Base-by-base conservation (phyloP, 37 sponge, comb jelly and placozoan species). In the Aplysina aerophoba region DNA sequence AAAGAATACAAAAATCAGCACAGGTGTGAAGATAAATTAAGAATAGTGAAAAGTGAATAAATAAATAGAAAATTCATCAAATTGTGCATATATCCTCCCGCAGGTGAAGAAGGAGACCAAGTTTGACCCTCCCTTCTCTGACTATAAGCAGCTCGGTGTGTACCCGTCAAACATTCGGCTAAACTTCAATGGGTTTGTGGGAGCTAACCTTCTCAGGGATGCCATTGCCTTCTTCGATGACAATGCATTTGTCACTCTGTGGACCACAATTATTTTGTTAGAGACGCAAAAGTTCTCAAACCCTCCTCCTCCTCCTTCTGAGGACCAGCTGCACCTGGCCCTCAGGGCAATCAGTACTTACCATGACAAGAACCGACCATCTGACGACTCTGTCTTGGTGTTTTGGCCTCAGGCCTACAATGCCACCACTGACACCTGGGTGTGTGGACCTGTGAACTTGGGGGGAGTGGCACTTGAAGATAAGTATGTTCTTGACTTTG, bases 201-300 rank as follows among this genome's bases (percentile, higher is more conserved):
- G 65, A 39, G 21, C 55, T 20, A 16, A 12, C 12, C 22, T 80
- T 0, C 31, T 89, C 4, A 77, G 89, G 3, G 81, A 74, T 15
- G 35, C 19, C 24, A 8, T 89, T 53, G 55, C 63, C 35, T 22
- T 77, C 15, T 84, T 79, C 37, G 89, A 89, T 80, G 44, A 79
- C 72, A 89, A 89, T 80, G 80, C 81, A 12, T 89, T 89, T 37
- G 89, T 89, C 34, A 89, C 89, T 65, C 30, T 79, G 16, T 89
- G 85, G 89, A 56, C 79, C 37, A 89, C 59, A 8, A 55, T 80
- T 20, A 89, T 84, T 14, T 61, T 84, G 17, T 73, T 89, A 28
- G 89, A 89, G 50, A 66, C 81, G 13, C 62, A 78, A 21, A n/a
- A 59, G 31, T 84, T 84, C 58, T 25, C 50, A 34, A n/a, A 27